Evolutionary conservation across 2,113 vertebrate genomes (phyloP).

Genomic region (Choloepus hoffmanni): DNA sequence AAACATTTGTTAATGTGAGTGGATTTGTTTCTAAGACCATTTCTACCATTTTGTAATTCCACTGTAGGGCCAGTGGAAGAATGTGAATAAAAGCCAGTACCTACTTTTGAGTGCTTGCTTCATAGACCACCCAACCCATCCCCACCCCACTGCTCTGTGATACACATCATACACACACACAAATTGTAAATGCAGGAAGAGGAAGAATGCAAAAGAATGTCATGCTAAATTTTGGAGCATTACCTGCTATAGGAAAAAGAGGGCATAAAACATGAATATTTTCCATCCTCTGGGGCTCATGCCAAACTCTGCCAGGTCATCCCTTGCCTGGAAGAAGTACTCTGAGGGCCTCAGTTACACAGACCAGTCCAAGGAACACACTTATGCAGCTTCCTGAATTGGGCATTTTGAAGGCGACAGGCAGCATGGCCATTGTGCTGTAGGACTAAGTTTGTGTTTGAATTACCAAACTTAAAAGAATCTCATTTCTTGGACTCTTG

Average conservation of each 20-base stretch:
- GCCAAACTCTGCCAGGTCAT: background rate
- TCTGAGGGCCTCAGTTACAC: background rate
- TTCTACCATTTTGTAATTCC: background rate
- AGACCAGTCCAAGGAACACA: background rate
- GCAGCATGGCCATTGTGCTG: too few relatives aligned
- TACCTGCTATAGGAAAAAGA: background rate
- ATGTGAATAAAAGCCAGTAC: background rate
- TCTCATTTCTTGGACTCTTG: background rate
- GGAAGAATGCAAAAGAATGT: background rate
- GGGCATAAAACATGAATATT: background rate
- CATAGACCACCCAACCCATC: background rate
- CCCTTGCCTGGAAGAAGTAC: background rate
- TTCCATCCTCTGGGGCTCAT: slow-evolving; percentile 18
- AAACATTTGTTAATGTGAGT: background rate
- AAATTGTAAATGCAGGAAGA: background rate
- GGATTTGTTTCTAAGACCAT: background rate
- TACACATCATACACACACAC: background rate
- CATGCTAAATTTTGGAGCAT: background rate
- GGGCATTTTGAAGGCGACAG: background rate
- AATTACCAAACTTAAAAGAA: background rate
- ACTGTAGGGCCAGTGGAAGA: background rate
- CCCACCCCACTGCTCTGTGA: background rate
- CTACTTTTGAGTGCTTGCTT: background rate
- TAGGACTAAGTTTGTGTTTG: background rate
- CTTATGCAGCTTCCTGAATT: background rate